Percentiles rank a stretch among this genome's conserved stretches.
These are phyloP conservation scores for Symphodus melops DNA, from an alignment of 2,113 vertebrate genomes.

Conservation along the genomic window DNA sequence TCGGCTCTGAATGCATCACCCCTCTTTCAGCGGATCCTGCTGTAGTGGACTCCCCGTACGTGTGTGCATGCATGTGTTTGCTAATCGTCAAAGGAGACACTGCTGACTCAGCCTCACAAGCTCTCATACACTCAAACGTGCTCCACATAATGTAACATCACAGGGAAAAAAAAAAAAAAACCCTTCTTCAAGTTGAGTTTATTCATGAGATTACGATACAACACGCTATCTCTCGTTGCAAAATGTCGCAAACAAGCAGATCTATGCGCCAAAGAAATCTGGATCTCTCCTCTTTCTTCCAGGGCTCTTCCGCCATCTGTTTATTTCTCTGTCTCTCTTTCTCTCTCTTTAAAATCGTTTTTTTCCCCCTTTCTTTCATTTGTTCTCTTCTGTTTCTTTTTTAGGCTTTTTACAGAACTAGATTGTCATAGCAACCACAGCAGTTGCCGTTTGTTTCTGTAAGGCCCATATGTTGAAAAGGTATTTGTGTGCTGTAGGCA, in stretches of 20 bases:
- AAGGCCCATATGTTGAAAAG: conserved; percentile 38
- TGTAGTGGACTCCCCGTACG: neutral
- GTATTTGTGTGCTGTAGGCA: conserved; percentile 25
- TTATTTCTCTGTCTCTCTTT: conserved; percentile 1
- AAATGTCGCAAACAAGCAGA: conserved; percentile 47
- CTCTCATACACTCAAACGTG: neutral
- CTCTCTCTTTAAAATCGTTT: neutral
- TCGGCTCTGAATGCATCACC: conserved; percentile 49
- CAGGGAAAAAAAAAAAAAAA: conserved; percentile 9
- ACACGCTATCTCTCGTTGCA: conserved; percentile 40
- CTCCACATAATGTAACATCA: conserved; percentile 44
- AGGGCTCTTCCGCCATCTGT: neutral
- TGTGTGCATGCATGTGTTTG: conserved; percentile 19
- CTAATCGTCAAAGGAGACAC: conserved; percentile 45
- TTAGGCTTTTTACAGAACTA: conserved; percentile 11
- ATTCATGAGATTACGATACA: conserved; percentile 58
- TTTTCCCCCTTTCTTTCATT: conserved; percentile 1
- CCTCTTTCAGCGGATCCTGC: conserved; percentile 12
- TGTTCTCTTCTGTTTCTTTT: conserved; percentile 10
- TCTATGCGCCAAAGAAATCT: conserved; percentile 39
- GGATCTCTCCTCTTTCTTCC: conserved; percentile 18
- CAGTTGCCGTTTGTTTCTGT: conserved; percentile 20
- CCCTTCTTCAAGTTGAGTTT: conserved; percentile 56
- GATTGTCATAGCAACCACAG: conserved; percentile 52
- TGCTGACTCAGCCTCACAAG: conserved; percentile 60